Evolutionary conservation across 1,140 invertebrate genomes (phyloP).

Genomic region (Drosophila busckii): DNA sequence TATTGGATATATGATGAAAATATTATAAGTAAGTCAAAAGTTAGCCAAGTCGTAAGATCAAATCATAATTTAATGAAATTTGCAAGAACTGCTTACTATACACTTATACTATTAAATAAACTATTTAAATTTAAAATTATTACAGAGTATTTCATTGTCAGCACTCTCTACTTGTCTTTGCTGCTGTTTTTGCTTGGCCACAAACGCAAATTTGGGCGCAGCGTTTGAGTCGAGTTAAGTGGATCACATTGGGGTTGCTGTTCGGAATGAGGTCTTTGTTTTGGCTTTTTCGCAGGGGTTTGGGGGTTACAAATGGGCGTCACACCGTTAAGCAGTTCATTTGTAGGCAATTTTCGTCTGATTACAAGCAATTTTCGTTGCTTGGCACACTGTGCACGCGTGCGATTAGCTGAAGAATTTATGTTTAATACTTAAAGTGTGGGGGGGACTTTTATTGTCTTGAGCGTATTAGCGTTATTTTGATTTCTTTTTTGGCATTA

Average conservation of each 20-base stretch:
- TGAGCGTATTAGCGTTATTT: conserved; percentile 7
- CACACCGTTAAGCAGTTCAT: conserved; percentile 74
- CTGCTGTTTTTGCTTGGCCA: conserved; percentile 1
- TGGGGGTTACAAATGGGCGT: conserved; percentile 45
- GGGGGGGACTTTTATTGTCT: conserved; percentile 64
- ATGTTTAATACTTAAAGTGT: conserved; percentile 39
- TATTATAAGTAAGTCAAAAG: not conserved
- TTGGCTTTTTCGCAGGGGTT: conserved; percentile 2
- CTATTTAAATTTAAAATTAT: not conserved
- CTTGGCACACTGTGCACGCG: conserved; percentile 20
- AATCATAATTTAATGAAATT: too few relatives aligned
- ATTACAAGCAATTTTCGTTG: conserved; percentile 58
- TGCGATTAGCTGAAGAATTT: conserved; percentile 64
- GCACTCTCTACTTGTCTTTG: not conserved
- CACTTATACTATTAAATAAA: not conserved
- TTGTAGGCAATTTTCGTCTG: conserved; percentile 72
- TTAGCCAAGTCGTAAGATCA: too few relatives aligned
- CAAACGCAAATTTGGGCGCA: conserved; percentile 57
- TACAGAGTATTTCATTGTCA: conserved; percentile 14
- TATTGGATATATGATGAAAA: too few relatives aligned
- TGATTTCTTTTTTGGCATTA: not conserved
- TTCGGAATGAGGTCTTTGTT: conserved; percentile 4
- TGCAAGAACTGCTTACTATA: too few relatives aligned
- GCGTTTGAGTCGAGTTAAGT: conserved; percentile 55
- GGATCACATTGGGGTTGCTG: conserved; percentile 31